Evolutionary conservation across 2,888 invertebrate genomes (phyloP), one percentile per base, ranked within the genome.

Genomic region (Eucriotettix oculatus): DNA sequence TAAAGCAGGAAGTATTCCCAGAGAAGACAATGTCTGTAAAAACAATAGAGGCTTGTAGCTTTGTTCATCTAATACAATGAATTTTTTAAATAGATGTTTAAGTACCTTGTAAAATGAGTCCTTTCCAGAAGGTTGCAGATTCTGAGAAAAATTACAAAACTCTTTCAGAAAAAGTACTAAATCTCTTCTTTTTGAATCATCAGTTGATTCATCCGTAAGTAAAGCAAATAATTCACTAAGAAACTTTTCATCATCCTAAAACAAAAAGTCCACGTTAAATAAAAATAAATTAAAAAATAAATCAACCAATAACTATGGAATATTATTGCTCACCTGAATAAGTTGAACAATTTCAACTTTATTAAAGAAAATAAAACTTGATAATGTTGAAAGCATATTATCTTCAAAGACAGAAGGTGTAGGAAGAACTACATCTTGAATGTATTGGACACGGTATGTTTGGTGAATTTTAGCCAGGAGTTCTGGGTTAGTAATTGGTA

Each of bases 391-490:
- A 66, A 99, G 82, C 84, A 98, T 87, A 74, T 98, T 99, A 75
- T 99, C 99, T 73, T 99, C 99, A 76, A 98, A 99, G 68, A 99
- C 92, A 67, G 96, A 96, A 12, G 99, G 98, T 57, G 98, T 94
- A 40, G 99, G 99, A 71, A 99, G 79, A 69, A 99, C 98, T 69
- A 98, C 96, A 77, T 99, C 99, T 72, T 92, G 91, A 70, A 99
- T 97, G 76, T 99, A 99, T 79, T 99, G 99, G 71, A 99, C 97
- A 74, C 98, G 85, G 77, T 97, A 99, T 60, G 98, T 99, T 78
- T 99, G 98, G 77, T 99, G 99, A 68, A 99, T 99, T 82, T 99
- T 99, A 60, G 93, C 89, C 68, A 95, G 79, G 66, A 99, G 81
- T 76, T 98, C 98, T 65, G 84, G 82, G 75, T 97, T 97, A 71